Conservation (phyloP, 1,140 invertebrate genomes). For the Lanistes nyassanus region DNA sequence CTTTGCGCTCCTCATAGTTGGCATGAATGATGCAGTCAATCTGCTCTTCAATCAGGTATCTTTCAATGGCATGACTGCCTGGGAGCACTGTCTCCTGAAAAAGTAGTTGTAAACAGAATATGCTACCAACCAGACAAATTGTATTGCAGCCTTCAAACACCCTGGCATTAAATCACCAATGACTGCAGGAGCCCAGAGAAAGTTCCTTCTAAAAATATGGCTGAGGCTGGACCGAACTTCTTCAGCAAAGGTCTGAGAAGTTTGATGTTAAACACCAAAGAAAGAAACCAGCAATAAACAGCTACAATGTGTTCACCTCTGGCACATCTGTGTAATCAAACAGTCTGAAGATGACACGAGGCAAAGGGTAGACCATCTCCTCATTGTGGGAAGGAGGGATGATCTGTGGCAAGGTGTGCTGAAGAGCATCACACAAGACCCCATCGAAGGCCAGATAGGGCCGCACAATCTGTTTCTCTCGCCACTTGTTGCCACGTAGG, state of each 20-base stretch:
- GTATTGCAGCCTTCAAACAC: too few species aligned
- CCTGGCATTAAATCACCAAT: too few species aligned
- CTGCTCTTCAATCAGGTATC: slow-evolving; percentile 98
- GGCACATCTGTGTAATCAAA: slow-evolving; percentile 99
- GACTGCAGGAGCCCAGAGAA: too few species aligned
- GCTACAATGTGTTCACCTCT: slow-evolving; percentile 71
- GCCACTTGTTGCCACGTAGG: slow-evolving; percentile 93
- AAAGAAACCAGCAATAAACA: background rate
- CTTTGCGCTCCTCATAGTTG: slow-evolving; percentile 89
- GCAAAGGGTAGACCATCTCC: slow-evolving; percentile 87
- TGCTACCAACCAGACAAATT: too few species aligned
- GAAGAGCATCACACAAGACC: slow-evolving; percentile 90
- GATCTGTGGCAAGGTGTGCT: slow-evolving; percentile 92
- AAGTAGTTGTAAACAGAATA: too few species aligned
- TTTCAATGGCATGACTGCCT: slow-evolving; percentile 95
- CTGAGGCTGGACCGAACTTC: too few species aligned
- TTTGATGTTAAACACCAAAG: too few species aligned
- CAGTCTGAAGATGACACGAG: slow-evolving; percentile 73
- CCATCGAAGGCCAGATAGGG: slow-evolving; percentile 97
- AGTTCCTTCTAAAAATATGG: too few species aligned
- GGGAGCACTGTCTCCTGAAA: slow-evolving; percentile 76
- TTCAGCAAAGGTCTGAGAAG: too few species aligned
- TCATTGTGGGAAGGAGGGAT: slow-evolving; percentile 92
- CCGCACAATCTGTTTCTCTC: slow-evolving; percentile 94
- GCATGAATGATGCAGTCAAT: slow-evolving; percentile 92